Evolutionary conservation across 2,888 invertebrate species (phyloP).

Genomic region (Clusia tigrina): DNA sequence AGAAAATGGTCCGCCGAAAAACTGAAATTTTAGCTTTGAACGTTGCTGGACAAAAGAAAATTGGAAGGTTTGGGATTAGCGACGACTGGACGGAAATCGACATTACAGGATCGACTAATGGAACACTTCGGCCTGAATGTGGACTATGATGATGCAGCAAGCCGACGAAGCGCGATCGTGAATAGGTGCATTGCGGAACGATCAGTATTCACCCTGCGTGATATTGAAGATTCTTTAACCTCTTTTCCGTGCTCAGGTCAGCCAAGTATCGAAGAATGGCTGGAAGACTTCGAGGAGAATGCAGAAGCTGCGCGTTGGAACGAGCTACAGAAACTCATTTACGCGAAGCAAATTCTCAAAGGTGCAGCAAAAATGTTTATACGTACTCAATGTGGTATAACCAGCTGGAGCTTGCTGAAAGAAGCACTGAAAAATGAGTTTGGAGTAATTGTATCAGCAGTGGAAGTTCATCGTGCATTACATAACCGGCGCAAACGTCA

Average conservation of each 20-base stretch:
- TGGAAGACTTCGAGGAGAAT: conserved; percentile 13
- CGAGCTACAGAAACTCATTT: conserved; percentile 15
- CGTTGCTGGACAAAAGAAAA: conserved; percentile 2
- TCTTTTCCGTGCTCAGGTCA: neutral
- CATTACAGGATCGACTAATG: conserved; percentile 1
- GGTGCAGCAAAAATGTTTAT: conserved; percentile 18
- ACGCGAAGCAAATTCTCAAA: conserved; percentile 14
- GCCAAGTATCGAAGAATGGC: conserved; percentile 1
- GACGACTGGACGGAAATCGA: conserved; percentile 6
- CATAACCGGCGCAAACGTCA: neutral
- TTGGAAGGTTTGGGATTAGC: neutral
- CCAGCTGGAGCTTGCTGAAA: conserved; percentile 10
- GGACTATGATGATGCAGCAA: conserved; percentile 3
- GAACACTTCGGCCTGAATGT: conserved; percentile 6
- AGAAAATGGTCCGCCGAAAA: too few species aligned
- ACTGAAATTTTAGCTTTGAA: neutral
- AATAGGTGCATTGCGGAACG: neutral
- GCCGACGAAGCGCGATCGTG: neutral
- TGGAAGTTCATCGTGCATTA: conserved; percentile 19
- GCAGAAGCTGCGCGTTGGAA: conserved; percentile 14
- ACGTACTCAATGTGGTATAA: neutral
- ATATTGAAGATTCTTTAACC: conserved; percentile 16
- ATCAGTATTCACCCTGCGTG: conserved; percentile 17
- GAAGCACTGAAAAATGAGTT: conserved; percentile 15
- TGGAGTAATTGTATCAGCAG: conserved; percentile 8